phyloP scores from a whole-genome alignment of 2,888 invertebrate species.

The Leucozona laternaria region DNA sequence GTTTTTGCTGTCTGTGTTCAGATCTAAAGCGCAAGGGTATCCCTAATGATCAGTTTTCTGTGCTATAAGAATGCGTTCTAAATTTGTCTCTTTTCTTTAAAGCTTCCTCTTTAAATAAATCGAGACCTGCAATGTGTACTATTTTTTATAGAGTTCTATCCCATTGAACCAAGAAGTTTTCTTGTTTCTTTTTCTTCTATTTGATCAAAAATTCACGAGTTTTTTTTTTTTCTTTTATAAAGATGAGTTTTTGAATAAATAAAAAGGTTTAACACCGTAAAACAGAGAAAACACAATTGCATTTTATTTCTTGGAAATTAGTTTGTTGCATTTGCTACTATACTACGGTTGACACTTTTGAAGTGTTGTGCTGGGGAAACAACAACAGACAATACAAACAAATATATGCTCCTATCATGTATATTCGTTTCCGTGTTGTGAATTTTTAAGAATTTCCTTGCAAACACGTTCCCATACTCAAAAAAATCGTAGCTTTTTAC shows the following conservation, averaged over 20 bases:
- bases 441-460: too few relatives aligned
- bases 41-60: constrained; percentile 86
- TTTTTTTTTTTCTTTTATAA: constrained; percentile 67
- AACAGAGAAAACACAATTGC: constrained; percentile 7
- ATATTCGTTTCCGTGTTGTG: too few relatives aligned
- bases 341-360: too few relatives aligned
- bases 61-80: neutral
- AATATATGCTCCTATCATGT: too few relatives aligned
- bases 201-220: constrained; percentile 42
- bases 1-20: constrained; percentile 96
- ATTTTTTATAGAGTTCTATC: constrained; percentile 18
- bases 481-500: too few relatives aligned
- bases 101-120: constrained; percentile 82
- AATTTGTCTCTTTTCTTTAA: constrained; percentile 48
- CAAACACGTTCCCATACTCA: too few relatives aligned
- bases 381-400: too few relatives aligned
- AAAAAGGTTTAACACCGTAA: too few relatives aligned
- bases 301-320: neutral
- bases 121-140: constrained; percentile 16
- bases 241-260: constrained; percentile 53
- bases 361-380: too few relatives aligned
- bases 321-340: too few relatives aligned
- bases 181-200: constrained; percentile 16
- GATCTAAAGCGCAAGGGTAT: constrained; percentile 99
- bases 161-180: constrained; percentile 13